These are phyloP conservation scores for Cephus nigrinus DNA, from an alignment of 2,888 invertebrate species.

Conservation along the genomic window DNA sequence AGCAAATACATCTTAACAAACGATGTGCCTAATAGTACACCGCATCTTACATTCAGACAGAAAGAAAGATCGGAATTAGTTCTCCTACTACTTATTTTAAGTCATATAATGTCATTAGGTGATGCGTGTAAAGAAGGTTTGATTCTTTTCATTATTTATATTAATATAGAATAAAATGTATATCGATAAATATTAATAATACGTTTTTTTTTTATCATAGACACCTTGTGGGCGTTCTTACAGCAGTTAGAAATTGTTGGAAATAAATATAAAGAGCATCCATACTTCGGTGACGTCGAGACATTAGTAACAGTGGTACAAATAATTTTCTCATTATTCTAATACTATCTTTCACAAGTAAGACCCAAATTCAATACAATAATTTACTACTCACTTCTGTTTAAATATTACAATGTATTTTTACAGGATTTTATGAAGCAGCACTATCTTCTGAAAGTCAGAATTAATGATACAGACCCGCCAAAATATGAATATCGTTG, in stretches of 20 bases:
- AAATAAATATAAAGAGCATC: constrained; percentile 53
- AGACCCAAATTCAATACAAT: constrained; percentile 1
- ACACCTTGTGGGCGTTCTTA: constrained; percentile 68
- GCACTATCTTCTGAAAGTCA: constrained; percentile 41
- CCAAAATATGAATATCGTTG: constrained; percentile 67
- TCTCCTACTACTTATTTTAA: constrained; percentile 66
- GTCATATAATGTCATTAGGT: constrained; percentile 70
- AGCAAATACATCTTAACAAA: constrained; percentile 53
- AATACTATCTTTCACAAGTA: neutral
- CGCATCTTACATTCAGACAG: constrained; percentile 39
- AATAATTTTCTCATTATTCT: neutral
- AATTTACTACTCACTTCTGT: too few species aligned
- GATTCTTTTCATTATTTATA: neutral
- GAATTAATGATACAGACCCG: constrained; percentile 63
- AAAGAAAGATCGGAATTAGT: constrained; percentile 63
- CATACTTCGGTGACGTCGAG: constrained; percentile 50
- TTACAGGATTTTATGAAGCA: constrained; percentile 63
- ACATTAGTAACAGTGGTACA: constrained; percentile 27
- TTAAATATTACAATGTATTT: neutral
- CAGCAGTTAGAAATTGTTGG: constrained; percentile 65
- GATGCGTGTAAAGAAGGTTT: constrained; percentile 68
- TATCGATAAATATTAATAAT: constrained; percentile 12
- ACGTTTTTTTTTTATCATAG: constrained; percentile 54
- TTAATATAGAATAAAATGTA: constrained; percentile 11
- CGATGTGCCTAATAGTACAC: constrained; percentile 35